Base-by-base conservation (phyloP, 2,888 invertebrate genomes). In the Apantesis nais region DNA sequence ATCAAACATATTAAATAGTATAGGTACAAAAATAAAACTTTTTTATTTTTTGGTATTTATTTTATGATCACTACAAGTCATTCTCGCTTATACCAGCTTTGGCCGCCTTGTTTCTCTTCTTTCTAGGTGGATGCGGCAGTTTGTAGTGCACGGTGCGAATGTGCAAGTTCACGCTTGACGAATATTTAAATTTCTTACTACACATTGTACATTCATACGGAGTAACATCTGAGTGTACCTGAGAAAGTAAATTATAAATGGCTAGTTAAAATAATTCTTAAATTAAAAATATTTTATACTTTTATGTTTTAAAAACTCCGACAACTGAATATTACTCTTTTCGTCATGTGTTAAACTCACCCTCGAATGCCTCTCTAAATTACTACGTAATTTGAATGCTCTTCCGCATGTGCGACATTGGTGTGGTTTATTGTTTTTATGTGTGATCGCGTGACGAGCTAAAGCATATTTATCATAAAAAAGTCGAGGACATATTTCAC, bases 131-230 rank as follows among this genome's bases (percentile, higher is more conserved):
- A 29, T 80, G 82, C 16, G 86, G 84, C 48, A 85, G 48, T 62
- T 85, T 85, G 75, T 83, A 77, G 71, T 88, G 87, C 12, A 86
- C 83, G 8, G 83, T 84, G 11, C 84, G 83, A 12, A 86, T 74
- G 69, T 88, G 88, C 34, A 85, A 48, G 39, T 83, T 84, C 37
- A 84, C 71, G 68, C 86, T 85, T 31, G 82, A 75, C 22, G 84
- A 84, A 29, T 86, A 79, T 67, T 86, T 86, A 74, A 88, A 87
- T 69, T 81, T 84, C 66, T 86, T 87, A n/a, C 72, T 76, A 68
- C 88, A 88, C 69, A 85, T 76, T 0, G 78, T 64, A 66, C 88
- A 87, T 62, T 81, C 81, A 69, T 86, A 87, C 0, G 85, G 78
- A 8, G 84, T 77, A 11, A 67, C 73, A 11, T 83, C 81, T 0